Evolutionary conservation across 2,113 vertebrate genomes (phyloP), one percentile per base, ranked within the genome.

Genomic region (Chionomys nivalis): DNA sequence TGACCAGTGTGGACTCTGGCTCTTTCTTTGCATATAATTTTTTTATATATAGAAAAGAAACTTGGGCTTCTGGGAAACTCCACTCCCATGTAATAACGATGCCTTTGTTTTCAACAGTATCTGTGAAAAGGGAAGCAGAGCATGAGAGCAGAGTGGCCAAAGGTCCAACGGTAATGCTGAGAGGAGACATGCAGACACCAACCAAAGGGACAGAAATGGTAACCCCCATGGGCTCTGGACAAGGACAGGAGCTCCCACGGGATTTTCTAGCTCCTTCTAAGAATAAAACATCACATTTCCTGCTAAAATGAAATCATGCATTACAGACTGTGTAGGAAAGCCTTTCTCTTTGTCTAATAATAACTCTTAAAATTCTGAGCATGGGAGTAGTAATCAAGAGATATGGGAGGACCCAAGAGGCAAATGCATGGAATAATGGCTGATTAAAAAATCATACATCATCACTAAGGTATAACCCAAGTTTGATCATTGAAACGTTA

Each of bases 21-120:
- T 94, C 58, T 94, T 89, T 85, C 82, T 76, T 70, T 78, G 73
- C 89, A 49, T 66, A 76, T 93, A 47, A 61, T 87, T 39, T 87
- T 96, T 68, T 85, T 91, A 66, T 33, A 63, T 94, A 91, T 58
- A 61, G 75, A 87, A 85, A 94, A 90, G 70, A 90, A 9, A 21
- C 70, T 93, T 49, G 28, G 65, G 81, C 58, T 91, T 94, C 86
- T 92, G 72, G 52, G 36, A 93, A 73, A 77, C 42, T 5, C 23
- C 42, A 85, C 26, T 79, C 33, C 63, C 39, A 3, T 81, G 36
- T 66, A 85, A 81, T 89, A 95, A 91, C 0, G n/a, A 85, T 44
- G 36, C 1, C 42, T 73, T 89, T 90, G n/a, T 66, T 95, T 92
- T 83, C 77, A 91, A 65, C 49, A 89, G 65, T 14, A 68, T 90